Evolutionary conservation across 2,888 invertebrate genomes (phyloP), one percentile per base, ranked within the genome.

Genomic region (Drosophila atripex): DNA sequence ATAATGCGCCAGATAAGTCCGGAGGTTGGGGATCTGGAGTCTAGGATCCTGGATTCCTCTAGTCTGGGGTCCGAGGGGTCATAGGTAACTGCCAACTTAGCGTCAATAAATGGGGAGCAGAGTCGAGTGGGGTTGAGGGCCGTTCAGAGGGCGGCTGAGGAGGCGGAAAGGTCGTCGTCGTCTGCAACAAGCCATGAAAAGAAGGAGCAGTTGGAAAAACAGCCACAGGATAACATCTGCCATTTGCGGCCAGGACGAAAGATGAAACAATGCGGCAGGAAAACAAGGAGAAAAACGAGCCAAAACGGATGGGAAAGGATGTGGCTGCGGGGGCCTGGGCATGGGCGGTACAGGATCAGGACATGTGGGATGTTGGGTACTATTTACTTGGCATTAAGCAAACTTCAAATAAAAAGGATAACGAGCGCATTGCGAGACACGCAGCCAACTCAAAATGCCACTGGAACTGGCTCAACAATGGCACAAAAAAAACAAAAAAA

Each of bases 381-480:
- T 84, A 84, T 84, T 84, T 85, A 78, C 86, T 82, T 77, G 83
- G 76, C 88, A 88, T 83, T 86, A 79, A 79, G 78, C 84, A 83
- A 78, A 78, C 77, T 86, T 83, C 84, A 86, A 88, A 88, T 86
- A 85, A 85, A 85, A 85, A 88, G 85, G 88, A 88, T 86, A 86
- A 88, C 88, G 86, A 86, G 76, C 76, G 71, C 71, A 76, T 76
- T 73, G 77, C 76, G 71, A 58, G 85, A 77, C 85, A 85, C 79
- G 79, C 85, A 77, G 76, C 69, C 71, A 77, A 72, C 80, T 75
- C 82, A 68, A 78, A 80, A 75, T 78, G 82, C 65, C 78, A 75
- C 66, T 76, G 78, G 65, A 61, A 61, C 63, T 64, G 63, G 43
- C 65, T 58, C 73, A 73, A 73, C 78, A 69, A 61, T 60, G 73